phyloP scores from a whole-genome alignment of 2,888 invertebrate genomes.

The Noctua fimbriata region DNA sequence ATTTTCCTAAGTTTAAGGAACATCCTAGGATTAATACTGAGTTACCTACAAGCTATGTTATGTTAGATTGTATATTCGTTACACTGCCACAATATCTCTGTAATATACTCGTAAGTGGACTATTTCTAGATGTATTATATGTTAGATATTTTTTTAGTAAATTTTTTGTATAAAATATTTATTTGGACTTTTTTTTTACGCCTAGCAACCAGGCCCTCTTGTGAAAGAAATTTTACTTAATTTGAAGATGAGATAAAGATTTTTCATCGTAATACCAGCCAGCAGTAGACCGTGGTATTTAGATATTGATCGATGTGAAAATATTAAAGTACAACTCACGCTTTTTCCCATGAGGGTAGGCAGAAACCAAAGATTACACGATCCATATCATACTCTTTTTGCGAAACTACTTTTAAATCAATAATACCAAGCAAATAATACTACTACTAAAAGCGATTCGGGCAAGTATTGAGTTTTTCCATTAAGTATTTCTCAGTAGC shows the following conservation, averaged over 20 bases:
- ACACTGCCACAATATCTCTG: conserved; percentile 81
- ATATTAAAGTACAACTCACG: neutral
- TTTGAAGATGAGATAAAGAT: neutral
- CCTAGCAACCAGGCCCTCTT: neutral
- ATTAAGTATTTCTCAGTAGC: neutral
- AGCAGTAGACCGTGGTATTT: too few species aligned
- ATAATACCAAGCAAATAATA: neutral
- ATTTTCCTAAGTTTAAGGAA: conserved; percentile 69
- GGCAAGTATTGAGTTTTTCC: neutral
- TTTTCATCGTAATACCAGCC: neutral
- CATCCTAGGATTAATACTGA: conserved; percentile 72
- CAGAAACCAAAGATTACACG: neutral
- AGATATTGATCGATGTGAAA: neutral
- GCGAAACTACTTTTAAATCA: neutral
- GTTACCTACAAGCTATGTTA: conserved; percentile 81
- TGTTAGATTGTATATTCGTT: conserved; percentile 70
- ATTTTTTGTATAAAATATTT: conserved; percentile 76
- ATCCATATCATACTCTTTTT: neutral
- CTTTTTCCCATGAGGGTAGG: too few species aligned
- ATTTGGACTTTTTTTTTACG: conserved; percentile 39
- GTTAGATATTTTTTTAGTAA: conserved; percentile 81
- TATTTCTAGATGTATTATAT: conserved; percentile 76
- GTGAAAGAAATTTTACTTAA: neutral
- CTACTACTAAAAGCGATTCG: neutral
- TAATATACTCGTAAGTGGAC: conserved; percentile 81